A percentile compares a stretch with the other conserved stretches of the same genome.
Evolutionary conservation across 2,888 invertebrate species (phyloP).

Genomic region (Cheilosia vulpina): DNA sequence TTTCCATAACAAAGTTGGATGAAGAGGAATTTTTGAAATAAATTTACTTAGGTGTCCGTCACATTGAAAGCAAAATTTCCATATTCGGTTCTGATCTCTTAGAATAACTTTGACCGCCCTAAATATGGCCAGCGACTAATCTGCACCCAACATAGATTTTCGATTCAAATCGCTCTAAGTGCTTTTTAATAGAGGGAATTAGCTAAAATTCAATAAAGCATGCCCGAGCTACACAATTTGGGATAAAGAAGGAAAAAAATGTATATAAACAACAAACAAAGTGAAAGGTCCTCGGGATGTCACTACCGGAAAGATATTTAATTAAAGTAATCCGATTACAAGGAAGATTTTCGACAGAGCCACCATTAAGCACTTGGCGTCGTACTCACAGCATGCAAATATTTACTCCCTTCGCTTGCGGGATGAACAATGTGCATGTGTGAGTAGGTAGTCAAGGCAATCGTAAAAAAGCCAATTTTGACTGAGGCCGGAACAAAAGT

Average conservation of each 20-base stretch:
- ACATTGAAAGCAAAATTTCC: too few species aligned
- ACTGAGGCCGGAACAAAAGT: constrained; percentile 17
- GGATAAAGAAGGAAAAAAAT: constrained; percentile 27
- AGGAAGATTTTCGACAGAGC: constrained; percentile 63
- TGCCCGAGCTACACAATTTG: constrained; percentile 29
- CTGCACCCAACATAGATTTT: constrained; percentile 22
- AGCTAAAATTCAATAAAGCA: constrained; percentile 67
- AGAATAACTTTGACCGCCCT: neutral
- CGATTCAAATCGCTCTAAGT: constrained; percentile 63
- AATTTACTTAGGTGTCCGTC: neutral
- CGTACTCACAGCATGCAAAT: constrained; percentile 65
- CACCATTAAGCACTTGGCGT: constrained; percentile 73
- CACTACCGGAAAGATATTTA: constrained; percentile 58
- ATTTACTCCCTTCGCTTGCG: constrained; percentile 56
- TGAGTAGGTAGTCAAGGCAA: constrained; percentile 4
- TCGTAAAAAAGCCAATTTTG: constrained; percentile 69
- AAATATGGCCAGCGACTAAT: neutral
- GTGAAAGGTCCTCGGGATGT: constrained; percentile 37
- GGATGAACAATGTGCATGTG: neutral
- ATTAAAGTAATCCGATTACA: constrained; percentile 76
- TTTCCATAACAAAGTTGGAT: neutral
- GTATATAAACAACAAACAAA: constrained; percentile 21
- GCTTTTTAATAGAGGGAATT: constrained; percentile 69
- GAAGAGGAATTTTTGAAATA: neutral
- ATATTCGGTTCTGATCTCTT: neutral